Base-by-base conservation (phyloP, 2,113 vertebrate species). In the Misgurnus mizolepis region DNA sequence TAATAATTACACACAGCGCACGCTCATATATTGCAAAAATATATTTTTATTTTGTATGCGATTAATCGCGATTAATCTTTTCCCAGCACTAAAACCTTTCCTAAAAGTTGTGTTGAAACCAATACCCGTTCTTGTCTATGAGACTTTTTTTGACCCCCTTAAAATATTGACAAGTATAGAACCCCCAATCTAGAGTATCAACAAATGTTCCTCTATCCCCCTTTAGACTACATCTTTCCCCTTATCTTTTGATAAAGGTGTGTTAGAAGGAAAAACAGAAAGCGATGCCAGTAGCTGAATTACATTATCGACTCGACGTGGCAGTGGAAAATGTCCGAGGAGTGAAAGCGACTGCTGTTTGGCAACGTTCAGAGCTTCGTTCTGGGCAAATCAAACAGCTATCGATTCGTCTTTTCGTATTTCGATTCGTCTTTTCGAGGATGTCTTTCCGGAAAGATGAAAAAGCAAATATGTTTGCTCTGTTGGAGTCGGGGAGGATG, bases 261-360 rank as follows among this genome's bases (percentile, higher is more conserved):
- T 67, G 47, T 80, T 71, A 67, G 60, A 82, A 58, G 61, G 75
- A 81, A 53, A 53, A 53, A 71, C 22, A 34, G 27, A 55, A 47
- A 49, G 76, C 75, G 53, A 58, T 66, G 69, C 65, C 71, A 80
- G 69, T 79, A 71, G 66, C 83, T 85, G 81, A 78, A 85, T 85
- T 82, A 81, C 83, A 85, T 85, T 85, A 82, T 85, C 79, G 76
- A 79, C 76, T 76, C 62, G 70, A 80, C 77, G 79, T 50, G 58
- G 70, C 81, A 82, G 71, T 80, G 81, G 71, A 76, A 82, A 85
- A 80, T 76, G 80, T 78, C 80, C 78, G 61, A 85, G 79, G 70
- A 76, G 83, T 76, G 76, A 79, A 71, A 14, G 66, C 77, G 14
- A 14, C 61, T 66, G 65, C 75, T 50, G 76, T 78, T 53, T 79